Evolutionary conservation across 2,113 vertebrate genomes (phyloP).

Genomic region (Poeciliopsis occidentalis): DNA sequence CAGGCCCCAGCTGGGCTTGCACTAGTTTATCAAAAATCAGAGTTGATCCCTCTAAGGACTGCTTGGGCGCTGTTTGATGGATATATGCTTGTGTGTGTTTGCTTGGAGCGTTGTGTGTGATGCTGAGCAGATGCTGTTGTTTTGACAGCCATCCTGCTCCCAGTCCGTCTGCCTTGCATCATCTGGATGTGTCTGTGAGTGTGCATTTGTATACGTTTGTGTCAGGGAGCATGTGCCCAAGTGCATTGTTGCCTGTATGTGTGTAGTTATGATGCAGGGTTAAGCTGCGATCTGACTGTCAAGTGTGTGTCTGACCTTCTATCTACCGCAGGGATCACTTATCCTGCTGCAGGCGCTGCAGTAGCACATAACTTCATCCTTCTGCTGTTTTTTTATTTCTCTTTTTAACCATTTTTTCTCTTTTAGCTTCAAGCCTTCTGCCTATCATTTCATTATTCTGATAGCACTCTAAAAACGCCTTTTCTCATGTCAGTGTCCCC

Average conservation of each 20-base stretch:
- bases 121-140: constrained; percentile 73
- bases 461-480: constrained; percentile 35
- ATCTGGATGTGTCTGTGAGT: constrained; percentile 23
- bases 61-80: constrained; percentile 48
- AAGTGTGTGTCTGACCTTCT: constrained; percentile 68
- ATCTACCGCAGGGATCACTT: constrained; percentile 71
- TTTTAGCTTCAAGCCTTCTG: constrained; percentile 24
- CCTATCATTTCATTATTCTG: constrained; percentile 15
- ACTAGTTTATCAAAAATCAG: constrained; percentile 64
- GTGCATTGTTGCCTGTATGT: constrained; percentile 8
- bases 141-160: constrained; percentile 70
- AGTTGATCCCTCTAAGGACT: constrained; percentile 50
- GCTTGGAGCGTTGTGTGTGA: constrained; percentile 57
- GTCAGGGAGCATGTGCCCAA: neutral
- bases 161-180: constrained; percentile 60
- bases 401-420: constrained; percentile 1
- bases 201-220: constrained; percentile 11
- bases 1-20: constrained; percentile 46
- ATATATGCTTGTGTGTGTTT: constrained; percentile 51
- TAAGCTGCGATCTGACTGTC: constrained; percentile 63
- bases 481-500: constrained; percentile 20
- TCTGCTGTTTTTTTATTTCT: constrained; percentile 17
- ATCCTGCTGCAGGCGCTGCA: constrained; percentile 50
- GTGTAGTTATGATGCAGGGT: constrained; percentile 40
- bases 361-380: constrained; percentile 42